Percentiles rank a stretch among this genome's conserved stretches.
phyloP scores from a whole-genome alignment of 1,140 invertebrate genomes.

The Lysiphlebus fabarum region DNA sequence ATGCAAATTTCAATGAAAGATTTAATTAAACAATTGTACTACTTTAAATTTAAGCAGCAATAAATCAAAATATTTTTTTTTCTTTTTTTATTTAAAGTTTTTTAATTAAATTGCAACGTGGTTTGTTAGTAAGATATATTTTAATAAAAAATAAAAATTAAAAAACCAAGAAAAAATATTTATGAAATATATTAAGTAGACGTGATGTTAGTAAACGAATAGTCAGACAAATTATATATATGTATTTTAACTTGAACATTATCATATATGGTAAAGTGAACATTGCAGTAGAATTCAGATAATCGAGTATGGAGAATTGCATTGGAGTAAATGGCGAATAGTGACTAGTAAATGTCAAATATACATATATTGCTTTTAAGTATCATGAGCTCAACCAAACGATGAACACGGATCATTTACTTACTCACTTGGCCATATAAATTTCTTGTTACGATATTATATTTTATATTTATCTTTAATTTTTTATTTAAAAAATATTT shows the following conservation, averaged over 20 bases:
- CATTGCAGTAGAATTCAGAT: conserved; percentile 45
- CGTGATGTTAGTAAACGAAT: too few relatives aligned
- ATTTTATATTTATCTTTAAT: conserved; percentile 18
- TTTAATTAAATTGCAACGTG: too few relatives aligned
- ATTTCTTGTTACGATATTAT: conserved; percentile 37
- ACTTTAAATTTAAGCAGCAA: not conserved
- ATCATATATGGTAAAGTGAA: conserved; percentile 24
- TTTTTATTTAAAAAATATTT: not conserved
- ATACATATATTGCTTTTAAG: conserved; percentile 10
- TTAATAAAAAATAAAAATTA: too few relatives aligned
- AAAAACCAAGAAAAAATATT: too few relatives aligned
- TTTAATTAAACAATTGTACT: conserved; percentile 51
- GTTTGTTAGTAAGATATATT: too few relatives aligned
- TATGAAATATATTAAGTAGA: too few relatives aligned
- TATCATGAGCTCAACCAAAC: conserved; percentile 20
- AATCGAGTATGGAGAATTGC: conserved; percentile 53
- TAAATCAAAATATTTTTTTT: too few relatives aligned
- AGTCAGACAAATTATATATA: too few relatives aligned
- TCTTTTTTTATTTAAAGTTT: too few relatives aligned
- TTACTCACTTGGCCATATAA: conserved; percentile 43
- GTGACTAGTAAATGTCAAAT: conserved; percentile 31
- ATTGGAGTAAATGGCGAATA: conserved; percentile 28
- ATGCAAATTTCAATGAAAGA: conserved; percentile 52
- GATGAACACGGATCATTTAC: conserved; percentile 48
- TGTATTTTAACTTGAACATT: too few relatives aligned